Base-by-base conservation (phyloP, 2,888 invertebrate species). In the Aleiodes leptofemur region DNA sequence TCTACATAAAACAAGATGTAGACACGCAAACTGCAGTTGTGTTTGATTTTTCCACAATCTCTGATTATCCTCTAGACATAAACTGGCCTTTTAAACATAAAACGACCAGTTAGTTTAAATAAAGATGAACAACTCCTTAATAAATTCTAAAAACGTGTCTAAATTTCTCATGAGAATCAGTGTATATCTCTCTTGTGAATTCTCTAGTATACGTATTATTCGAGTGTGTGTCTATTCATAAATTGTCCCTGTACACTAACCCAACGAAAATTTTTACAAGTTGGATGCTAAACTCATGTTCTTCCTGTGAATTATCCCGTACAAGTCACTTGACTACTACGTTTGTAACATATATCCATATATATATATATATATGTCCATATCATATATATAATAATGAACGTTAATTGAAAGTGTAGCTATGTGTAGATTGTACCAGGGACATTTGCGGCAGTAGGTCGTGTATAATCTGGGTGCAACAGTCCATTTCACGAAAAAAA, bases 331-430 rank as follows among this genome's bases (percentile, higher is more conserved):
- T 11, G 59, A 59, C 31, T 61, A 38, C 61, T 43, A 38, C 5
- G 38, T 59, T 23, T 29, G 7, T 48, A 50, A 13, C 48, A 71
- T 48, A 71, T 31, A 53, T n/a, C 3, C 56, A 29, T 43, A 16
- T 43, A 61, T 16, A 16, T 38, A 43, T 29, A 16, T 38, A 48
- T 29, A 71, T 48, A 71, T 31, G 34, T n/a, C 6, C 56, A 29
- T 43, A 16, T 43, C 23, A 56, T 55, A 70, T 57, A 53, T 51
- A 68, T 11, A 69, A 78, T 77, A 75, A 78, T 77, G 71, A 78
- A 71, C 50, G 71, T 71, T 78, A 78, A 78, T 78, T 78, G 78
- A 74, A 51, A 73, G 73, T 69, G 61, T 31, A 61, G 74, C 38
- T 69, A 72, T 71, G 68, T 72, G 70, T 50, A 57, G 29, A 34